Percentiles rank a stretch among this genome's conserved stretches.
phyloP scores from a whole-genome alignment of 1,140 invertebrate species.

The Trissolcus basalis region DNA sequence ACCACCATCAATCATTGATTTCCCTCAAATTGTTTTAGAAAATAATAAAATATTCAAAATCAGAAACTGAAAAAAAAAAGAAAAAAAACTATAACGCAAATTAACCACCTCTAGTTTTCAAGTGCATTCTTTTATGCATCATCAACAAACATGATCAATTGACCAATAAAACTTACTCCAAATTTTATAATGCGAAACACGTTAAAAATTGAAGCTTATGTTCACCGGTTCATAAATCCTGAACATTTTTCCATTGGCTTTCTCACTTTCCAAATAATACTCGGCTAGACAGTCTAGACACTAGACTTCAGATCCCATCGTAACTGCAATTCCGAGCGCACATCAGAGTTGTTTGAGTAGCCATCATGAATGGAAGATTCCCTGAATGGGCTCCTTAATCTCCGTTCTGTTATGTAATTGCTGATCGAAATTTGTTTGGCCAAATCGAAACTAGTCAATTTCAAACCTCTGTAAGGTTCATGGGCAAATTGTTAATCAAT shows the following conservation, averaged over 20 bases:
- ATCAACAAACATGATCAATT: neutral
- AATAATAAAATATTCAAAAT: too few species aligned
- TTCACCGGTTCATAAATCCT: constrained; percentile 28
- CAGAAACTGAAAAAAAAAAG: too few species aligned
- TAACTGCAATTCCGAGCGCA: constrained; percentile 36
- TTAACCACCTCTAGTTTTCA: too few species aligned
- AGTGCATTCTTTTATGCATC: too few species aligned
- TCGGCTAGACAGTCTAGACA: constrained; percentile 23
- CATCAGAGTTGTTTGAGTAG: constrained; percentile 33
- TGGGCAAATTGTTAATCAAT: constrained; percentile 14
- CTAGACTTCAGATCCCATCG: constrained; percentile 20
- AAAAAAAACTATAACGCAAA: too few species aligned
- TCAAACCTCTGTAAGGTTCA: constrained; percentile 1
- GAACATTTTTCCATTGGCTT: constrained; percentile 22
- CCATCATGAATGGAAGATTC: constrained; percentile 36
- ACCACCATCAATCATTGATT: too few species aligned
- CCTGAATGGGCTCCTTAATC: constrained; percentile 30
- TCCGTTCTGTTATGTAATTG: constrained; percentile 34
- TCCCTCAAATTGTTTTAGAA: too few species aligned
- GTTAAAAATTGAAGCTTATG: constrained; percentile 23
- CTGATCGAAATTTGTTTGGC: constrained; percentile 39
- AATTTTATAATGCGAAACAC: constrained; percentile 28
- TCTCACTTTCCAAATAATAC: constrained; percentile 18
- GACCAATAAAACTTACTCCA: neutral
- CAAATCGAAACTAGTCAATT: constrained; percentile 20